A percentile compares a stretch with the other conserved stretches of the same genome.
Evolutionary conservation across 2,113 vertebrate genomes (phyloP).

Genomic region (Melanostigma gelatinosum): DNA sequence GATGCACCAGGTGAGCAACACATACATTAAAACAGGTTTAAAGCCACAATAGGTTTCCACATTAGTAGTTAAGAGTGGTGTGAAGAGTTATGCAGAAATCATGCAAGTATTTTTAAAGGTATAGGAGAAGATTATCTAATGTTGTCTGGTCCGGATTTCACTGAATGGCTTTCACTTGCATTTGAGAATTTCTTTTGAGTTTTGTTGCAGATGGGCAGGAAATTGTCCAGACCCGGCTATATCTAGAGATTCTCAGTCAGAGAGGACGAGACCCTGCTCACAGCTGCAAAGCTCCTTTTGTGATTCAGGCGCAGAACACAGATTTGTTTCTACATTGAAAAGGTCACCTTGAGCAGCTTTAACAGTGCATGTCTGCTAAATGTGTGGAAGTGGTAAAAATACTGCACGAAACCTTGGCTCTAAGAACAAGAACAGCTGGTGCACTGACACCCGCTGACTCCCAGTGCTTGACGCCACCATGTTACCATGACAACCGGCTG

Average conservation of each 20-base stretch:
- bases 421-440: constrained; percentile 71
- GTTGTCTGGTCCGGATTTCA: background rate
- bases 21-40: background rate
- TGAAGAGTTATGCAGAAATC: background rate
- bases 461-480: constrained; percentile 52
- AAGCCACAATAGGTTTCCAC: background rate
- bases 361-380: constrained; percentile 5
- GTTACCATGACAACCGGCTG: constrained; percentile 76
- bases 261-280: background rate
- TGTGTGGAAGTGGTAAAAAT: constrained; percentile 33
- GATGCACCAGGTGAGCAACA: background rate
- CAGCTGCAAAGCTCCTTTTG: constrained; percentile 1
- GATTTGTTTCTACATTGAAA: constrained; percentile 10
- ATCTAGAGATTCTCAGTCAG: background rate
- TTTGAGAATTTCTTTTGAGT: background rate
- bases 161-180: background rate
- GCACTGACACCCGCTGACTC: constrained; percentile 65
- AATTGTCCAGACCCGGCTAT: background rate
- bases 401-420: constrained; percentile 38
- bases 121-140: background rate
- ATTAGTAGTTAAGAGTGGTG: background rate
- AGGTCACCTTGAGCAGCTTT: background rate
- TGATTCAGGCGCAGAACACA: background rate
- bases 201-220: background rate
- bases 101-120: background rate